Evolutionary conservation across 2,888 invertebrate species (phyloP).

Genomic region (Carterocephalus palaemon): DNA sequence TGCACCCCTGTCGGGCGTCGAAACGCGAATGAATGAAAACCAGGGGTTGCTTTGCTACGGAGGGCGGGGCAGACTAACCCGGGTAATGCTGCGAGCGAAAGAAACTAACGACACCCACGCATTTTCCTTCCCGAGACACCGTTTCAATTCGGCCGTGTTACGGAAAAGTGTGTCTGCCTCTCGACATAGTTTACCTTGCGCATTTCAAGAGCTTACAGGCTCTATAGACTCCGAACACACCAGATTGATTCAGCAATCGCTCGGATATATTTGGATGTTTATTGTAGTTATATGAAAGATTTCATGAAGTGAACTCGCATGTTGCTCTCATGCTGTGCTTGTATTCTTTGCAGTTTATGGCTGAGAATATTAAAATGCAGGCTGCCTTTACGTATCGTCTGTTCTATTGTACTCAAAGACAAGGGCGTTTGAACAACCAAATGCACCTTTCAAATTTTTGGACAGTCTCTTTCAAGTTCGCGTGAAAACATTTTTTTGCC

Average conservation of each 20-base stretch:
- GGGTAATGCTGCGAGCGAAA: constrained; percentile 41
- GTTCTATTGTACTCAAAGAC: constrained; percentile 3
- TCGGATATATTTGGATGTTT: constrained; percentile 26
- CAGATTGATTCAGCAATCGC: constrained; percentile 27
- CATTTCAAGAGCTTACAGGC: constrained; percentile 33
- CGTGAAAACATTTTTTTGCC: too few species aligned
- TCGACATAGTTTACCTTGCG: constrained; percentile 37
- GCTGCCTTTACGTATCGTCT: background rate
- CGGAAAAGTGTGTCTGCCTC: constrained; percentile 54
- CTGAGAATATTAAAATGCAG: constrained; percentile 3
- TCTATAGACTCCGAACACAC: constrained; percentile 20
- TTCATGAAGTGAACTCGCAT: constrained; percentile 8
- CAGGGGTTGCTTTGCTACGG: constrained; percentile 54
- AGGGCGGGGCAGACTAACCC: constrained; percentile 61
- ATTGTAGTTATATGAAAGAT: constrained; percentile 28
- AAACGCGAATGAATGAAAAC: constrained; percentile 66
- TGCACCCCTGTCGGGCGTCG: constrained; percentile 41
- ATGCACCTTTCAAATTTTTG: too few species aligned
- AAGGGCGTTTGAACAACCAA: too few species aligned
- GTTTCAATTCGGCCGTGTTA: constrained; percentile 38
- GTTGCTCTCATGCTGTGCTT: constrained; percentile 2
- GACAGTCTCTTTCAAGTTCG: too few species aligned
- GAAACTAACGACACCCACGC: constrained; percentile 31
- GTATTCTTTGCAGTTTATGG: constrained; percentile 4
- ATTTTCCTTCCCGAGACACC: background rate